A percentile compares a stretch with the other conserved stretches of the same genome.
Conservation (phyloP, 2,797 vertebrate species). For the Nyctibius grandis region DNA sequence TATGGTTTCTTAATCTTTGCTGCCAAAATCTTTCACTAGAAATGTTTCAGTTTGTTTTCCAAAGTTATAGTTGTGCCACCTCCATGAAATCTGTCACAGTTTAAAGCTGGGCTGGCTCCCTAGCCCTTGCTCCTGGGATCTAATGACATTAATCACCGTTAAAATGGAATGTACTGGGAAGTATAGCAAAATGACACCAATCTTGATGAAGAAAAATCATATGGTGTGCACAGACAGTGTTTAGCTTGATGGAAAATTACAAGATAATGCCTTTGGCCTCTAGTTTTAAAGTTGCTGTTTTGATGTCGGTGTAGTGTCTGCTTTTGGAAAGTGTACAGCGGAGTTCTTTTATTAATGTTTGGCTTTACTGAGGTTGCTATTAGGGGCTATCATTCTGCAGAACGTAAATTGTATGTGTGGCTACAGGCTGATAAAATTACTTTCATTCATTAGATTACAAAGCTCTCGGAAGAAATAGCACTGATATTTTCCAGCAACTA, state of each 20-base stretch:
- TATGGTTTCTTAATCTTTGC: neutral
- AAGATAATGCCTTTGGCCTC: neutral
- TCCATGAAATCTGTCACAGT: neutral
- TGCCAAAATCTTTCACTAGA: neutral
- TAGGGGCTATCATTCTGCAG: neutral
- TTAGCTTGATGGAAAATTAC: neutral
- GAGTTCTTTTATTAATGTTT: neutral
- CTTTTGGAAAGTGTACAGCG: neutral
- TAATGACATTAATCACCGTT: neutral
- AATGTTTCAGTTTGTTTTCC: neutral
- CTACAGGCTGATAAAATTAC: conserved; percentile 5
- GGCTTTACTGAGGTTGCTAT: neutral
- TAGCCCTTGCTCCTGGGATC: neutral
- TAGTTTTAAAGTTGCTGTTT: neutral
- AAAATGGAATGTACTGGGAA: neutral
- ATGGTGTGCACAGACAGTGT: neutral
- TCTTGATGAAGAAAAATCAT: neutral
- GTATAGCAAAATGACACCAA: neutral
- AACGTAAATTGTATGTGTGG: neutral
- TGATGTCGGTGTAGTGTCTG: neutral
- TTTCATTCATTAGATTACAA: conserved; percentile 12
- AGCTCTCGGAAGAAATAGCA: neutral
- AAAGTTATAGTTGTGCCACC: neutral
- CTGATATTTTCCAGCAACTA: neutral
- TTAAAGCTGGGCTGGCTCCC: too few relatives aligned